Percentiles rank a stretch among this genome's conserved stretches.
phyloP scores from a whole-genome alignment of 2,797 vertebrate species.

The Artibeus jamaicensis region DNA sequence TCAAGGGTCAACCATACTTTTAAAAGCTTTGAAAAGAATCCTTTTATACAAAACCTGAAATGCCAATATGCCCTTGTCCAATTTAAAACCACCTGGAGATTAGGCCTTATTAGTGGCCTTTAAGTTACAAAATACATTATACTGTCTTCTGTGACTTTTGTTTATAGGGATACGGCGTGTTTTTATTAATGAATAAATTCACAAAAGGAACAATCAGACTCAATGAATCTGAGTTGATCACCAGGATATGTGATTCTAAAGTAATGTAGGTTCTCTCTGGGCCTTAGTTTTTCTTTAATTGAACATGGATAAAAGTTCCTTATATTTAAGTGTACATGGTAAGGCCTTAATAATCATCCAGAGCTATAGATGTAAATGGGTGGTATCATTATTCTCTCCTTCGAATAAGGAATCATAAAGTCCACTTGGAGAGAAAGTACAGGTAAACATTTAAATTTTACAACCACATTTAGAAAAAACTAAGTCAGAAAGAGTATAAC shows the following conservation, averaged over 20 bases:
- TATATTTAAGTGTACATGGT: neutral
- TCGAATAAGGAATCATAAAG: neutral
- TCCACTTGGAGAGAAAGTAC: neutral
- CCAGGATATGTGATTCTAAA: neutral
- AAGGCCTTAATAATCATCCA: neutral
- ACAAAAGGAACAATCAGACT: neutral
- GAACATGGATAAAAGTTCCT: neutral
- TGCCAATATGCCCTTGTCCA: neutral
- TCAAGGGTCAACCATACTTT: neutral
- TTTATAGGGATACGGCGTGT: neutral
- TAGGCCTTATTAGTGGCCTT: neutral
- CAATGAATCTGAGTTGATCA: neutral
- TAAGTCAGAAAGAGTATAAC: neutral
- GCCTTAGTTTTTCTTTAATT: neutral
- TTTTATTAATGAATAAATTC: neutral
- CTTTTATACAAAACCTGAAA: conserved; percentile 15
- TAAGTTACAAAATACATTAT: neutral
- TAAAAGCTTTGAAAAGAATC: conserved; percentile 29
- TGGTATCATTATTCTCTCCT: neutral
- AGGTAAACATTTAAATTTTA: neutral
- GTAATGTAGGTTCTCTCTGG: neutral
- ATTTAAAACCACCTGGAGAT: neutral
- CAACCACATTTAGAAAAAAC: neutral
- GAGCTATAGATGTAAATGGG: neutral
- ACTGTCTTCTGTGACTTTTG: neutral